phyloP scores from a whole-genome alignment of 2,888 invertebrate species.

The Phyto melanocephala region DNA sequence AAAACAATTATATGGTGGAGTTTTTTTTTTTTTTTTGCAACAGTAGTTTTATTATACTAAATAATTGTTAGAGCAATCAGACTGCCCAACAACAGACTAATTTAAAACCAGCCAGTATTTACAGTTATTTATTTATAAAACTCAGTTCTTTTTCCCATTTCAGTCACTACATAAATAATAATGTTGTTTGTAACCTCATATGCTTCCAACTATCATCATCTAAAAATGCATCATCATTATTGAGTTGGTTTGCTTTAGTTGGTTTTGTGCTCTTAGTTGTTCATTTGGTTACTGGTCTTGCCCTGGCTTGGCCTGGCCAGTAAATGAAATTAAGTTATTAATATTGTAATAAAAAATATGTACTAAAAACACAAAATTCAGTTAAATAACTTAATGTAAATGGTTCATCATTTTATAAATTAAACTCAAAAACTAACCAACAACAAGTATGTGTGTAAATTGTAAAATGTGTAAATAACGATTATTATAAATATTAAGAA shows the following conservation, averaged over 20 bases:
- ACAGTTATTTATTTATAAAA: background rate
- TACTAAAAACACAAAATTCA: background rate
- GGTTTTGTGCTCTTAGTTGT: background rate
- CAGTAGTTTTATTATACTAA: background rate
- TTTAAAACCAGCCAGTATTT: background rate
- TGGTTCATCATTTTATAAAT: slow-evolving; percentile 13
- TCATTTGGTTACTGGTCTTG: background rate
- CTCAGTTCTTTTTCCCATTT: background rate
- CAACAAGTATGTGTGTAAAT: background rate
- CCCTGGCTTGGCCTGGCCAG: slow-evolving; percentile 22
- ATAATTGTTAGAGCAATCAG: background rate
- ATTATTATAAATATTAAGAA: background rate
- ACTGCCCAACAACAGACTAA: background rate
- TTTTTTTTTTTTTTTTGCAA: background rate
- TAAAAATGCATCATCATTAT: slow-evolving; percentile 9
- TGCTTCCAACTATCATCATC: background rate
- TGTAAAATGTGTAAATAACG: background rate
- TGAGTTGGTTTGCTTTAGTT: background rate
- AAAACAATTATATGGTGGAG: background rate
- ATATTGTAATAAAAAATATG: background rate
- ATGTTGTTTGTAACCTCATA: background rate
- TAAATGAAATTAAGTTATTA: slow-evolving; percentile 19
- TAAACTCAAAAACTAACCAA: background rate
- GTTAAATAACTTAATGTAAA: slow-evolving; percentile 35
- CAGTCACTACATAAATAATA: background rate